Percentiles rank a stretch among this genome's conserved stretches.
Evolutionary conservation across 1,140 invertebrate genomes (phyloP).

Genomic region (Lordiphosa collinella): DNA sequence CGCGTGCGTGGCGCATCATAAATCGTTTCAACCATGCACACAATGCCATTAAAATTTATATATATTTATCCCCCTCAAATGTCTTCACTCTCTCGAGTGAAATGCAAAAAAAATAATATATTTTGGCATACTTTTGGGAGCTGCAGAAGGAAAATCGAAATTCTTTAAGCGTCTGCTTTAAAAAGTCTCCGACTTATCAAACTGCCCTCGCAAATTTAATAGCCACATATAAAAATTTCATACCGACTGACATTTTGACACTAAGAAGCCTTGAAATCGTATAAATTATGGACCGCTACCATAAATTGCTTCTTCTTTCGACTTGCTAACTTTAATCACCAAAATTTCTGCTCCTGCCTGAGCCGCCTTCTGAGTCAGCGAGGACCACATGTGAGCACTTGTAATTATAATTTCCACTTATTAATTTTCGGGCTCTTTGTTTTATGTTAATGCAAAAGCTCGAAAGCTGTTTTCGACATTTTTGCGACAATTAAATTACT

Average conservation of each 20-base stretch:
- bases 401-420: slow-evolving; percentile 73
- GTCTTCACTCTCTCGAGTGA: not conserved
- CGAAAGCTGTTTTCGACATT: slow-evolving; percentile 74
- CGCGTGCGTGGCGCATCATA: slow-evolving; percentile 73
- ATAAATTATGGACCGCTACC: slow-evolving; percentile 58
- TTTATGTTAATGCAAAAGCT: slow-evolving; percentile 62
- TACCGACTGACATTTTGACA: slow-evolving; percentile 55
- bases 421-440: slow-evolving; percentile 55
- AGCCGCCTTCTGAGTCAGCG: too few species aligned
- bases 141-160: too few species aligned
- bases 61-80: not conserved
- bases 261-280: slow-evolving; percentile 56
- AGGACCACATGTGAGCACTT: slow-evolving; percentile 59
- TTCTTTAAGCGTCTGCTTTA: too few species aligned
- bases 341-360: not conserved
- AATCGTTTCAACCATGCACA: slow-evolving; percentile 69
- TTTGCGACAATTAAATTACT: slow-evolving; percentile 76
- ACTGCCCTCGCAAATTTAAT: slow-evolving; percentile 43
- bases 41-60: slow-evolving; percentile 71
- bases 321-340: slow-evolving; percentile 49
- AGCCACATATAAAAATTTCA: slow-evolving; percentile 52
- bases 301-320: slow-evolving; percentile 24
- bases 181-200: slow-evolving; percentile 22
- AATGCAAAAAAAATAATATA: slow-evolving; percentile 15
- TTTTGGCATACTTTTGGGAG: slow-evolving; percentile 23